These are phyloP conservation scores for Nemapogon koenigi DNA, from an alignment of 2,888 invertebrate species.

Conservation along the genomic window DNA sequence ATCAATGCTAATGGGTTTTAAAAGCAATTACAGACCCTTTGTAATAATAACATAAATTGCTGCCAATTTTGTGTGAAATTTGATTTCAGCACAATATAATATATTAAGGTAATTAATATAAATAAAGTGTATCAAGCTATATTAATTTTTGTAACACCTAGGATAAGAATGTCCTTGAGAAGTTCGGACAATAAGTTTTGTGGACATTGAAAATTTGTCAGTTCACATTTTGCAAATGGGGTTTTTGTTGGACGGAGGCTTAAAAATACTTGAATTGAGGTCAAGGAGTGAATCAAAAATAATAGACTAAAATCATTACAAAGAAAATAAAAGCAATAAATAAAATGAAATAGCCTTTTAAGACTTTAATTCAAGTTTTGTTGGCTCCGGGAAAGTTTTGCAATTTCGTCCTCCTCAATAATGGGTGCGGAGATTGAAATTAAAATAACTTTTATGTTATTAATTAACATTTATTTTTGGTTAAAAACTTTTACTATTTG, in stretches of 20 bases:
- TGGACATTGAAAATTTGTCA: too few relatives aligned
- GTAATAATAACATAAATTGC: constrained; percentile 50
- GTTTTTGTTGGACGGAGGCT: too few relatives aligned
- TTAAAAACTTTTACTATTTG: too few relatives aligned
- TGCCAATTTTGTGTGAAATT: constrained; percentile 47
- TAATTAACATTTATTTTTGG: too few relatives aligned
- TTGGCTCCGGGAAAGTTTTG: constrained; percentile 32
- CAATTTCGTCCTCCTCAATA: constrained; percentile 35
- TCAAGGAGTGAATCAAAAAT: constrained; percentile 16
- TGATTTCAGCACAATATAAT: constrained; percentile 19
- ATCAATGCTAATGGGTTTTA: constrained; percentile 39
- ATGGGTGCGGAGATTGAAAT: constrained; percentile 39
- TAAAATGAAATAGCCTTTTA: constrained; percentile 29
- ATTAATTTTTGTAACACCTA: too few relatives aligned
- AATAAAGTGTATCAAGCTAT: too few relatives aligned
- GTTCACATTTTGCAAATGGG: too few relatives aligned
- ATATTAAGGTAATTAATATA: too few relatives aligned
- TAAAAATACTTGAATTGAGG: too few relatives aligned
- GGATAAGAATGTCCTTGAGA: too few relatives aligned
- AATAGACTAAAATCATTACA: constrained; percentile 14
- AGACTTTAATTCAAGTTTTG: constrained; percentile 24
- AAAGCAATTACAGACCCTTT: constrained; percentile 37
- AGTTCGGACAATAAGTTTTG: too few relatives aligned
- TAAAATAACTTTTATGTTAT: constrained; percentile 19
- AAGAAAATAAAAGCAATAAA: constrained; percentile 20